These are phyloP conservation scores for Ambastaia sidthimunki DNA, from an alignment of 2,797 vertebrate species.

Conservation along the genomic window DNA sequence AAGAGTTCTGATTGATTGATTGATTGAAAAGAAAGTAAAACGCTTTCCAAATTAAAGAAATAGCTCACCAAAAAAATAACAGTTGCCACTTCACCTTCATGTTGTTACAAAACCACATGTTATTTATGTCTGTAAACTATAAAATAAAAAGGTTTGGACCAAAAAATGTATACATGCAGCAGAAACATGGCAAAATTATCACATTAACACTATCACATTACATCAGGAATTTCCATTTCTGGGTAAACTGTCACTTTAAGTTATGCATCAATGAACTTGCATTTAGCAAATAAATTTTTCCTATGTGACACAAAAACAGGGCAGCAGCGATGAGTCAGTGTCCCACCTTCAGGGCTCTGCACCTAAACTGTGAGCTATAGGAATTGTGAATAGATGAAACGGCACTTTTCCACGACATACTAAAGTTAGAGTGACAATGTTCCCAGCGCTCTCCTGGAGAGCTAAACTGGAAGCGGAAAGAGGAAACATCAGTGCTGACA, in stretches of 20 bases:
- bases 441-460: conserved; percentile 29
- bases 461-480: not conserved
- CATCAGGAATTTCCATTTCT: not conserved
- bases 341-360: not conserved
- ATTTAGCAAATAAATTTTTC: not conserved
- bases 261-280: not conserved
- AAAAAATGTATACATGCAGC: too few relatives aligned
- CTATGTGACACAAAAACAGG: not conserved
- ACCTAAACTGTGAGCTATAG: conserved; percentile 7
- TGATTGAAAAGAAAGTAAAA: too few relatives aligned
- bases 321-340: not conserved
- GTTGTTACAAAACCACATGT: too few relatives aligned
- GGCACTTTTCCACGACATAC: not conserved
- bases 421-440: conserved; percentile 2
- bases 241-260: not conserved
- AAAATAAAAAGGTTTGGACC: too few relatives aligned
- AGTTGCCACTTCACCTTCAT: too few relatives aligned
- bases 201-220: too few relatives aligned
- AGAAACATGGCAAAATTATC: too few relatives aligned
- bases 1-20: too few relatives aligned
- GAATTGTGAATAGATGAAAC: not conserved
- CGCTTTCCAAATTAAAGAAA: too few relatives aligned
- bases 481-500: conserved; percentile 44
- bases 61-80: too few relatives aligned
- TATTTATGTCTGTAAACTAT: too few relatives aligned